Base-by-base conservation (phyloP, 1,140 invertebrate species). In the Drosophila saltans region DNA sequence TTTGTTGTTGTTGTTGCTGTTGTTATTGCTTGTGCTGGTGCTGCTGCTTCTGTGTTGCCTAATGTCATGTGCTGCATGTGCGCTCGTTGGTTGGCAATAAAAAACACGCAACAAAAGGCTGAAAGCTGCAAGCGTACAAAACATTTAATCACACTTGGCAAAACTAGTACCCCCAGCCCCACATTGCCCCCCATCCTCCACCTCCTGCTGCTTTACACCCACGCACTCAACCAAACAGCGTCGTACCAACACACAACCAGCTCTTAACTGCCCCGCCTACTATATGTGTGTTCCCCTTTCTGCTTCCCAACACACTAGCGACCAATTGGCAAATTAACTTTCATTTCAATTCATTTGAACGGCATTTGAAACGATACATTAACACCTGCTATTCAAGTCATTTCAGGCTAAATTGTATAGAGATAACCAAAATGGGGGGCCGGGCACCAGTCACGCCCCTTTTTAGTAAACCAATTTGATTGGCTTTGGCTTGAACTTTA, bases 81-180 rank as follows among this genome's bases (percentile, higher is more conserved):
- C 33, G 33, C 33, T 36, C 33, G 33, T 36, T 36, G 33, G 74
- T 69, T 85, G 81, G 81, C 81, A 84, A 85, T 84, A 84, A 84
- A 52, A 81, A 84, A 80, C 83, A 86, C 79, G 82, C 82, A 85
- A 86, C 83, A 86, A 86, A 86, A 86, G 45, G 82, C 83, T 78
- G 72, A 68, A 81, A 86, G 80, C 75, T 77, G 74, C 74, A 77
- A 59, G 45, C 74, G 77, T 63, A 78, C 75, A 78, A 78, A 78
- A 88, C 83, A 86, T 86, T 86, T 88, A 86, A 86, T 86, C 83
- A 86, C 82, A 86, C 83, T 88, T 84, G 88, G 77, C 75, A 65
- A 70, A 86, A 82, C 80, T 79, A 78, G 72, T 86, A 80, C 72
- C 84, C 80, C 84, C 80, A 76, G 80, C 80, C 21, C 24, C 45